phyloP scores from a whole-genome alignment of 2,888 invertebrate genomes.

The Drosophila ezoana region DNA sequence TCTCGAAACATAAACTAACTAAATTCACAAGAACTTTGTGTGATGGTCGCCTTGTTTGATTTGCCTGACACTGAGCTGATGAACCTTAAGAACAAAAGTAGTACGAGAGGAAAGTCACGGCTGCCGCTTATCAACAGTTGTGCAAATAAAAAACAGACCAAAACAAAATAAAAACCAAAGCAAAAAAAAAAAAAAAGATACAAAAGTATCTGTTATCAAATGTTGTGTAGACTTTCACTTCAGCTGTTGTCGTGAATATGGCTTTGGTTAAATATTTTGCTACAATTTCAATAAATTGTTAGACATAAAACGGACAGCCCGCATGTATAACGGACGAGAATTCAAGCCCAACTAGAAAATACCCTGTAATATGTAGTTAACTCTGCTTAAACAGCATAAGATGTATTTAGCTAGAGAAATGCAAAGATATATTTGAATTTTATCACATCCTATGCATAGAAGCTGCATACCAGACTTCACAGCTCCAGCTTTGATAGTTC shows the following conservation, averaged over 20 bases:
- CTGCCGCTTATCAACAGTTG: conserved; percentile 40
- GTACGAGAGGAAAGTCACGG: conserved; percentile 20
- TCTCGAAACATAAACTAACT: conserved; percentile 11
- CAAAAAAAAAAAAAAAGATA: conserved; percentile 4
- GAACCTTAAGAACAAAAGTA: conserved; percentile 6
- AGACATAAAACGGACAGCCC: background rate
- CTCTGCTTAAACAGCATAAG: too few species aligned
- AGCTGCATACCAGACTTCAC: too few species aligned
- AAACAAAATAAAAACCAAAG: conserved; percentile 9
- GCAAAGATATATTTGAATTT: too few species aligned
- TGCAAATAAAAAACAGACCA: conserved; percentile 20
- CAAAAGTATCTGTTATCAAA: conserved; percentile 18
- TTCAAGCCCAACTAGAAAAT: background rate
- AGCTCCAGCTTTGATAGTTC: too few species aligned
- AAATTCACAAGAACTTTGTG: conserved; percentile 9
- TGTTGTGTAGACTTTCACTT: conserved; percentile 34
- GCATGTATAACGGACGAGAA: conserved; percentile 1
- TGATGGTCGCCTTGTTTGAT: conserved; percentile 15
- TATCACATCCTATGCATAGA: too few species aligned
- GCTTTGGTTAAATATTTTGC: conserved; percentile 6
- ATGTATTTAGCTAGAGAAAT: too few species aligned
- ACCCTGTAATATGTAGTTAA: conserved; percentile 3
- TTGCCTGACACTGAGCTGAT: conserved; percentile 34
- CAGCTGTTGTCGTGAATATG: conserved; percentile 15
- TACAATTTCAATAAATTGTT: conserved; percentile 15